These are phyloP conservation scores for Malthinus flaveolus DNA, from an alignment of 2,888 invertebrate genomes.

Conservation along the genomic window DNA sequence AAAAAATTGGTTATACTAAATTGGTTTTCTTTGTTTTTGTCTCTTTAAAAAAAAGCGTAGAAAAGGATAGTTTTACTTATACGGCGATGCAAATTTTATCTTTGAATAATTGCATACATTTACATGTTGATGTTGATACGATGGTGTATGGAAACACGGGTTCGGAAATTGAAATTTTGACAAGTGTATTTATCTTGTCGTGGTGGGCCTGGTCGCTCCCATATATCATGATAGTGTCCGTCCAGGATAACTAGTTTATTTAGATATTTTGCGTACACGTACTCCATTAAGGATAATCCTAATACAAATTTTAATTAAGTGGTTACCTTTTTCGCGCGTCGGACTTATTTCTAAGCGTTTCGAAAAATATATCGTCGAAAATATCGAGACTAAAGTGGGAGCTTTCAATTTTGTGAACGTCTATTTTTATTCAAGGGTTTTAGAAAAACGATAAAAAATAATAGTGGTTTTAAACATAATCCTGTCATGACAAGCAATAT, in stretches of 20 bases:
- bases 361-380: neutral
- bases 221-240: slow-evolving; percentile 44
- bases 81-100: slow-evolving; percentile 27
- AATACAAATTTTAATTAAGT: neutral
- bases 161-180: slow-evolving; percentile 55
- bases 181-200: slow-evolving; percentile 53
- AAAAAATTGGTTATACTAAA: too few species aligned
- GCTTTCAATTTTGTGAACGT: neutral
- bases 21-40: slow-evolving; percentile 12
- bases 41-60: slow-evolving; percentile 4
- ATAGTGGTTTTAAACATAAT: neutral
- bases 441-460: neutral
- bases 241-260: slow-evolving; percentile 27
- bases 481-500: neutral
- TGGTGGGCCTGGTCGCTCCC: slow-evolving; percentile 42
- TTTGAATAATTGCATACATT: slow-evolving; percentile 42
- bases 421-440: neutral
- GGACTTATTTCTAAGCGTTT: too few species aligned
- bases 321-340: neutral
- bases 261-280: slow-evolving; percentile 1
- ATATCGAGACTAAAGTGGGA: neutral
- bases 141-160: slow-evolving; percentile 43
- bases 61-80: slow-evolving; percentile 19
- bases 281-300: too few species aligned
- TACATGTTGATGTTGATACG: slow-evolving; percentile 45